Percentiles rank a stretch among this genome's conserved stretches.
Conservation (phyloP, 35 echinoderm and acorn worm species). For the Ptychodera flava region DNA sequence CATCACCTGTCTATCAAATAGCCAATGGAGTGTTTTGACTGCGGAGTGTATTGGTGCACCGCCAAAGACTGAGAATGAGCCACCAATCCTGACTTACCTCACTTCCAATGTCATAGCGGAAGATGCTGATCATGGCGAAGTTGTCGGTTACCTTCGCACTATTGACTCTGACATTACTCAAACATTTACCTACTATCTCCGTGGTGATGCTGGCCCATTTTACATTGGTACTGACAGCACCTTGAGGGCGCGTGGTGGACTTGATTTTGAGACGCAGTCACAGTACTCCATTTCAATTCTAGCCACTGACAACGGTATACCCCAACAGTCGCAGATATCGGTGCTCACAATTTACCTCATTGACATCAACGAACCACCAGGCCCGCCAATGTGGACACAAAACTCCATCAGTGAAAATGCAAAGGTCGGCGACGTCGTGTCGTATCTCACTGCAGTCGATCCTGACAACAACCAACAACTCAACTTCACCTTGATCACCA, state of each 20-base stretch:
- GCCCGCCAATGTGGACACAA: neutral
- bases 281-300: constrained; percentile 16
- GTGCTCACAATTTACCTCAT: neutral
- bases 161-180: constrained; percentile 15
- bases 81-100: constrained; percentile 12
- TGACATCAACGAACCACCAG: constrained; percentile 41
- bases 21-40: constrained; percentile 19
- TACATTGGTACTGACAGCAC: constrained; percentile 18
- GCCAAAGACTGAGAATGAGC: neutral
- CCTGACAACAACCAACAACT: constrained; percentile 12
- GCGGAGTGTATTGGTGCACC: constrained; percentile 40
- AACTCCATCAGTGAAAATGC: constrained; percentile 25
- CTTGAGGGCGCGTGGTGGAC: constrained; percentile 29
- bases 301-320: constrained; percentile 28
- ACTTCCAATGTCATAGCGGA: constrained; percentile 23
- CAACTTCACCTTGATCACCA: constrained; percentile 30
- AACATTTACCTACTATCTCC: constrained; percentile 15
- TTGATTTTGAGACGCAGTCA: constrained; percentile 21
- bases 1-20: constrained; percentile 29
- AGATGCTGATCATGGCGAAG: constrained; percentile 11
- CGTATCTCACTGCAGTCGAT: constrained; percentile 7
- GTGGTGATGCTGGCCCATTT: constrained; percentile 14
- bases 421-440: neutral
- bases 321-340: constrained; percentile 19
- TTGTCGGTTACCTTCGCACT: constrained; percentile 18